Conservation (phyloP, 2,113 vertebrate genomes). For the Apeltes quadracus region DNA sequence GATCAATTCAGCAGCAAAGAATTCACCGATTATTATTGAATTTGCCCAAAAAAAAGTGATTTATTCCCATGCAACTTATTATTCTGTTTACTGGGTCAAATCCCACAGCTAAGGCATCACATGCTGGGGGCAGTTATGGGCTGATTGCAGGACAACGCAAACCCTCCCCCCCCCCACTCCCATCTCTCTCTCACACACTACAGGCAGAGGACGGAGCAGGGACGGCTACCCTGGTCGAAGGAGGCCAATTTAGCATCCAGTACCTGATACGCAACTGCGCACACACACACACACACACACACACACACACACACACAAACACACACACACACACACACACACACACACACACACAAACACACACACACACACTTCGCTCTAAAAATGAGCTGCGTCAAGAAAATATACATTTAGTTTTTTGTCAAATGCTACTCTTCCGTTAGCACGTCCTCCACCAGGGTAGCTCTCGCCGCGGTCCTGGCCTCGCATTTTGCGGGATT, state of each 20-base stretch:
- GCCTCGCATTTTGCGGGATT: slow-evolving; percentile 25
- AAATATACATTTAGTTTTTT: background rate
- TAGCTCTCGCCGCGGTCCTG: slow-evolving; percentile 55
- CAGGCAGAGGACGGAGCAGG: slow-evolving; percentile 60
- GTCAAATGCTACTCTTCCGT: background rate
- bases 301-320: no score
- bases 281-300: slow-evolving; percentile 5
- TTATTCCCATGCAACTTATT: slow-evolving; percentile 36
- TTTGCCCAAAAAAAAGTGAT: slow-evolving; percentile 27
- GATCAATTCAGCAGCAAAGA: slow-evolving; percentile 1
- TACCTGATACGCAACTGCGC: background rate
- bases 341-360: background rate
- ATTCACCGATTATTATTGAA: slow-evolving; percentile 25
- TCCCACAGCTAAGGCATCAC: slow-evolving; percentile 23
- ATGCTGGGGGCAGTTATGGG: slow-evolving; percentile 15
- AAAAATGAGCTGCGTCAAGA: background rate
- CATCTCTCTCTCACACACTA: background rate
- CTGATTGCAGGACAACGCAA: slow-evolving; percentile 30
- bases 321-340: no score
- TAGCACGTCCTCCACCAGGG: slow-evolving; percentile 56
- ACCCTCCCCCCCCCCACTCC: background rate
- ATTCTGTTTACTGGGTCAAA: slow-evolving; percentile 22
- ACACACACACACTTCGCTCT: background rate
- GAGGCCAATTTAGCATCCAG: slow-evolving; percentile 19
- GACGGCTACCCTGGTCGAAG: slow-evolving; percentile 63